These are phyloP conservation scores for Pitta sordida DNA, from an alignment of 2,113 vertebrate species.

Conservation along the genomic window DNA sequence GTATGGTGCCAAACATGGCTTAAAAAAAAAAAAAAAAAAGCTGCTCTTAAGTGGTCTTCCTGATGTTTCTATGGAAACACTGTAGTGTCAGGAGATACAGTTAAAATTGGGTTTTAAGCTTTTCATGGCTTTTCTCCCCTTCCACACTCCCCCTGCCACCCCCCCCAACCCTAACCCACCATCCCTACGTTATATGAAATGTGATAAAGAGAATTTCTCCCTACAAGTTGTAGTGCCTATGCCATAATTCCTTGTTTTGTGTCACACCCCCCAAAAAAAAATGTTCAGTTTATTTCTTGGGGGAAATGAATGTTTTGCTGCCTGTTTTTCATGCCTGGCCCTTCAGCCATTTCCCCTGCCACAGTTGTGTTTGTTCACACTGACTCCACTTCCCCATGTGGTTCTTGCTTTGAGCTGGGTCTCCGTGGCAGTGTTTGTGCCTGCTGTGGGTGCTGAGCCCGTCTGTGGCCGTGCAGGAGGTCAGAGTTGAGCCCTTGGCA, in stretches of 20 bases:
- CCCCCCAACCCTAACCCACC: too few relatives aligned
- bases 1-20: slow-evolving; percentile 31
- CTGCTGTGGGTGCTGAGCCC: neutral
- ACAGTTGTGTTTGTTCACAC: accelerated
- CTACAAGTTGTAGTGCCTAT: neutral
- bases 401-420: neutral
- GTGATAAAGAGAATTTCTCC: neutral
- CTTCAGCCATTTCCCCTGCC: accelerated
- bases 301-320: neutral
- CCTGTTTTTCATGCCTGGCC: neutral
- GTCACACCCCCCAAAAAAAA: too few relatives aligned
- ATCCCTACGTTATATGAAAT: neutral
- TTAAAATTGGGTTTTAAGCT: slow-evolving; percentile 50
- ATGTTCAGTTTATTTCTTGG: neutral
- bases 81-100: slow-evolving; percentile 51
- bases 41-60: slow-evolving; percentile 52
- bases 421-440: neutral
- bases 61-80: slow-evolving; percentile 72
- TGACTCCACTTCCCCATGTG: accelerated
- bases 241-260: accelerated
- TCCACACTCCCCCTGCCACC: neutral
- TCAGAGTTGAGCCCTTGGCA: neutral
- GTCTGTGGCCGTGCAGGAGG: neutral
- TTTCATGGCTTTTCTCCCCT: neutral
- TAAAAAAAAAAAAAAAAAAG: neutral